Conservation (phyloP, 2,797 vertebrate species). For the Pygocentrus nattereri region DNA sequence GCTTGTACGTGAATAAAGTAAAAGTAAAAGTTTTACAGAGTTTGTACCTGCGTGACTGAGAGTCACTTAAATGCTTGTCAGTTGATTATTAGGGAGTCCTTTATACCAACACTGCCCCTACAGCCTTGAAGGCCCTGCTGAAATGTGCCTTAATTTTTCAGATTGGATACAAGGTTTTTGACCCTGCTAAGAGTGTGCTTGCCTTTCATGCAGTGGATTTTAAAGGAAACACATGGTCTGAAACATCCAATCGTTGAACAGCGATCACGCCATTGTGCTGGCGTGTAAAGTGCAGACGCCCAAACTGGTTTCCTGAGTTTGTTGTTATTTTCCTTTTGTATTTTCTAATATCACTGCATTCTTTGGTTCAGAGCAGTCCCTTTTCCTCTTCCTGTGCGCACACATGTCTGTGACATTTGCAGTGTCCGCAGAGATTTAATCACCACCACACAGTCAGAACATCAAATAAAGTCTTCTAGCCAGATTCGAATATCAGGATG, state of each 20-base stretch:
- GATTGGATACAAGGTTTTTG: neutral
- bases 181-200: neutral
- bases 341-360: slow-evolving; percentile 36
- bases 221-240: neutral
- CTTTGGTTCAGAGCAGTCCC: neutral
- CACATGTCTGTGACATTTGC: slow-evolving; percentile 1
- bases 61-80: too few relatives aligned
- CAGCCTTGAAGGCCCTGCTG: neutral
- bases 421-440: slow-evolving; percentile 20
- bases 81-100: neutral
- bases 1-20: too few relatives aligned
- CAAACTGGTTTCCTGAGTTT: slow-evolving; percentile 45
- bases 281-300: slow-evolving; percentile 8
- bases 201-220: neutral
- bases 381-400: neutral
- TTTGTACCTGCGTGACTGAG: too few relatives aligned
- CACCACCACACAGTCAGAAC: slow-evolving; percentile 21
- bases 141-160: neutral
- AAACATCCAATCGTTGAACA: slow-evolving; percentile 13
- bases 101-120: neutral
- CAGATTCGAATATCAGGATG: neutral
- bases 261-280: slow-evolving; percentile 3
- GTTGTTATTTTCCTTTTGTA: slow-evolving; percentile 42
- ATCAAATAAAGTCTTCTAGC: neutral
- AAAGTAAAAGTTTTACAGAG: too few relatives aligned